Base-by-base conservation (phyloP, 2,888 invertebrate genomes). In the Coleophora deauratella region DNA sequence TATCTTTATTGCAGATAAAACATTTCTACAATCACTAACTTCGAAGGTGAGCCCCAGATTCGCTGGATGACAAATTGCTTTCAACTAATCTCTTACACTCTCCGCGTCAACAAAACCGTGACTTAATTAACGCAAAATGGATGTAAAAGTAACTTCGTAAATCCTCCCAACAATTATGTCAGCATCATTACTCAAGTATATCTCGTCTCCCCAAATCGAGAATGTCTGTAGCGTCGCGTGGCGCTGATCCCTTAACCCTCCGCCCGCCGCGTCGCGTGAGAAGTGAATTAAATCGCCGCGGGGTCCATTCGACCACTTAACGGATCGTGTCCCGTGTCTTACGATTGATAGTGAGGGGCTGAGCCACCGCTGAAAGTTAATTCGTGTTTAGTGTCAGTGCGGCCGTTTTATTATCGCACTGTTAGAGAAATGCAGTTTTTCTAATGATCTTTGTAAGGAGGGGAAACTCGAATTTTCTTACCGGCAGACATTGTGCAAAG, bases 141-240 rank as follows among this genome's bases (percentile, higher is more conserved):
- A 59, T 52, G 52, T 40, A 43, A 49, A 49, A 55, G 33, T 15
- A 41, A 27, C 35, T 27, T n/a, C 15, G 14, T 21, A 36, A 41
- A 32, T 15, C 27, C 33, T 37, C 34, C 33, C 8, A 9, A 13
- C 32, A 32, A 38, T 27, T 14, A 37, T 38, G 11, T 58, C 52
- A 59, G 72, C 69, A 73, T 76, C 78, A 79, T 79, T 80, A 79
- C 75, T 72, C 58, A 47, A 49, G 57, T 60, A 58, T 60, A 65
- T 74, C 66, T 60, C 62, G 56, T 60, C 61, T 63, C 57, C 56
- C 61, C 52, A 79, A 76, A 82, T 76, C 75, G 81, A 84, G 74
- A 77, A 82, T 81, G 72, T 84, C 78, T 82, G 82, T 81, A 67
- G 51, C 51, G 81, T 67, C 84, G 80, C 81, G 82, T 84, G 82